These are phyloP conservation scores for Pteropus rufus DNA, from an alignment of 2,797 vertebrate species.

Conservation along the genomic window DNA sequence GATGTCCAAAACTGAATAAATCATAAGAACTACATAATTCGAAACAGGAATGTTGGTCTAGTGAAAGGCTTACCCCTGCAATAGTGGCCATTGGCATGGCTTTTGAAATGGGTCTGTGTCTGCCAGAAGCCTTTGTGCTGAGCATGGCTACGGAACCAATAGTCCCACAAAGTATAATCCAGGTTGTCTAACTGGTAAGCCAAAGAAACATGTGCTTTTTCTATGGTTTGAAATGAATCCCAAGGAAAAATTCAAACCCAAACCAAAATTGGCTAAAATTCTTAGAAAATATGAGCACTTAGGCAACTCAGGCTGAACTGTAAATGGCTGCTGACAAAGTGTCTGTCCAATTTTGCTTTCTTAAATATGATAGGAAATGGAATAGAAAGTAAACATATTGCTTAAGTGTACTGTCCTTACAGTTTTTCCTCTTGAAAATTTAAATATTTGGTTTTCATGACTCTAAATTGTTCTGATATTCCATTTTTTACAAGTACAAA, in stretches of 20 bases:
- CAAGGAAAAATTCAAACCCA: constrained; percentile 55
- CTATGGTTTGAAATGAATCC: constrained; percentile 67
- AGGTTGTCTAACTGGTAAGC: constrained; percentile 4
- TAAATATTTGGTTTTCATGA: background rate
- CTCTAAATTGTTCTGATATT: background rate
- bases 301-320: background rate
- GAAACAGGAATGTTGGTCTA: constrained; percentile 56
- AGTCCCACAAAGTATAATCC: constrained; percentile 48
- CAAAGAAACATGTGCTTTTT: constrained; percentile 41
- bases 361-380: background rate
- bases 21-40: constrained; percentile 50
- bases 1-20: constrained; percentile 38
- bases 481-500: background rate
- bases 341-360: background rate
- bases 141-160: background rate
- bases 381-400: background rate
- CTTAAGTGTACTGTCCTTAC: background rate
- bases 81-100: background rate
- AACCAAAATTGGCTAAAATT: constrained; percentile 63
- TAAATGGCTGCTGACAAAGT: constrained; percentile 12
- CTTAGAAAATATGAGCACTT: constrained; percentile 53
- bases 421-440: background rate
- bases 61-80: background rate
- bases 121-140: constrained; percentile 29
- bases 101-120: background rate